Conservation (phyloP, 2,888 invertebrate genomes). For the Chamaedrilus cognettii region DNA sequence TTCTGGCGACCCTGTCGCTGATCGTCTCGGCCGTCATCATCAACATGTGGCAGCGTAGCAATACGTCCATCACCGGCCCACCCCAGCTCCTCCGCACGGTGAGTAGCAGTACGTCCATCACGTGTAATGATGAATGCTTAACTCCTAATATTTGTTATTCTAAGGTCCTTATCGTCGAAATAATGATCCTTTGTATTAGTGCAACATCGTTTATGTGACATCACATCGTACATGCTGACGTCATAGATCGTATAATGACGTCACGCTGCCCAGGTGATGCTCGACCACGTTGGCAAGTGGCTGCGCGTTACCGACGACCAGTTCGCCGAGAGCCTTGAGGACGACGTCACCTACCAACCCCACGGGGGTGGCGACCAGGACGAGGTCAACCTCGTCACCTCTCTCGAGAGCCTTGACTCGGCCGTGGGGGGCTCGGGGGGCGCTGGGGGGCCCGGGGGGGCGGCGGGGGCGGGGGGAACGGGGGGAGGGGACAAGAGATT, state of each 20-base stretch:
- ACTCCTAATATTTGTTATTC: no score
- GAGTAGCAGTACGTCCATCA: no score
- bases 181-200: no score
- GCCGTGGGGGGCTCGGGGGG: neutral
- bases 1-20: slow-evolving; percentile 8
- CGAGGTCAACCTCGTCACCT: neutral
- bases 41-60: slow-evolving; percentile 7
- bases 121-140: no score
- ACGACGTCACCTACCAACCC: neutral
- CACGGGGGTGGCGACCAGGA: no score
- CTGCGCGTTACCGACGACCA: neutral
- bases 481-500: neutral
- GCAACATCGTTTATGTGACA: no score
- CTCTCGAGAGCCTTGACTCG: neutral
- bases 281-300: neutral
- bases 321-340: neutral
- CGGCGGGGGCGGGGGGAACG: no score
- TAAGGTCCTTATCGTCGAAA: no score
- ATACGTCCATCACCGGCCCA: slow-evolving; percentile 4
- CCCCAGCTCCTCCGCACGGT: slow-evolving; percentile 7
- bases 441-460: neutral
- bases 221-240: no score
- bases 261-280: neutral
- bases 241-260: no score
- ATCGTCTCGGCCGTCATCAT: slow-evolving; percentile 7